Evolutionary conservation across 1,140 invertebrate species (phyloP).

Genomic region (Orchestia grillus): DNA sequence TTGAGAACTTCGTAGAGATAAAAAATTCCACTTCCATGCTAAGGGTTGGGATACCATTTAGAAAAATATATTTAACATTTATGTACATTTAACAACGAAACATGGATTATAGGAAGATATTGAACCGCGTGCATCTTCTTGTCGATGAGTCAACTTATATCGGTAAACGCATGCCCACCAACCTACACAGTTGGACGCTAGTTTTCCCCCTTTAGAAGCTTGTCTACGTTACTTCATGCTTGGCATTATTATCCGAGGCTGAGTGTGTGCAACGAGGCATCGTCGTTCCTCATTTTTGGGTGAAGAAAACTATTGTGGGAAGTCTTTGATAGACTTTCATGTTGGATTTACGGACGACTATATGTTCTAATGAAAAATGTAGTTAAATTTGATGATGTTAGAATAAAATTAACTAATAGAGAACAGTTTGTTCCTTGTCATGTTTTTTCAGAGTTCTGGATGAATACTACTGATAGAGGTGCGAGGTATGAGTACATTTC

Average conservation of each 20-base stretch:
- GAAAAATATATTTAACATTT: constrained; percentile 56
- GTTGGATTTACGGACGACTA: neutral
- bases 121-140: neutral
- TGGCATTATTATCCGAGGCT: neutral
- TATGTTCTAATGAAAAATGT: too few species aligned
- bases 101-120: constrained; percentile 9
- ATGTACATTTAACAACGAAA: constrained; percentile 50
- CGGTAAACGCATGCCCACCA: neutral
- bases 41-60: constrained; percentile 49
- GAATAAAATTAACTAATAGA: too few species aligned
- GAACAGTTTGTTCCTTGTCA: too few species aligned
- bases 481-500: neutral
- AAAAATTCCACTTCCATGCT: constrained; percentile 10
- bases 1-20: neutral
- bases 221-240: neutral
- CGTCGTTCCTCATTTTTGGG: neutral
- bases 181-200: neutral
- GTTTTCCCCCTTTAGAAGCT: neutral
- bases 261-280: neutral
- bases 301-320: neutral
- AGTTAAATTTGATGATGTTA: too few species aligned
- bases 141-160: neutral
- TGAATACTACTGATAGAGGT: neutral
- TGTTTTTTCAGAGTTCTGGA: too few species aligned
- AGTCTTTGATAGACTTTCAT: neutral